phyloP scores from a whole-genome alignment of 2,888 invertebrate genomes.

The Colostygia pectinataria region DNA sequence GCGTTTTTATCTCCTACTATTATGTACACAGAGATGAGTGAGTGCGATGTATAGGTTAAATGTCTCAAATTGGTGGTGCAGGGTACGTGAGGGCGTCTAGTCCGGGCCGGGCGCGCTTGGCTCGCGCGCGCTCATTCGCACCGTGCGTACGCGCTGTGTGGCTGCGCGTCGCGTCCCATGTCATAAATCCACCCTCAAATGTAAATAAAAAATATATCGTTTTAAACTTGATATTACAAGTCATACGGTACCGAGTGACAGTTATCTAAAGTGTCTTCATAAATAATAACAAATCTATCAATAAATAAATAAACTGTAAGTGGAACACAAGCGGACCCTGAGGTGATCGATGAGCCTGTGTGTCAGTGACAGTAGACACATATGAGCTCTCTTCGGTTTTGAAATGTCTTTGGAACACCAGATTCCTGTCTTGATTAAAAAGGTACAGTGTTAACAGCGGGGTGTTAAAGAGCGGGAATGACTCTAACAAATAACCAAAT shows the following conservation, averaged over 20 bases:
- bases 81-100: conserved; percentile 40
- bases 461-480: too few relatives aligned
- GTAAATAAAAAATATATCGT: conserved; percentile 34
- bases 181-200: conserved; percentile 48
- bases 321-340: conserved; percentile 43
- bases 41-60: conserved; percentile 50
- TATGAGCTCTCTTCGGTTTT: conserved; percentile 69
- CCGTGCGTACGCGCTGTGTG: conserved; percentile 62
- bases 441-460: too few relatives aligned
- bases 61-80: conserved; percentile 61
- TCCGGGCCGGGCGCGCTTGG: conserved; percentile 43
- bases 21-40: conserved; percentile 55
- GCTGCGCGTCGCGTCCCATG: conserved; percentile 51
- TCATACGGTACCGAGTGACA: conserved; percentile 56
- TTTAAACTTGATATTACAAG: conserved; percentile 34
- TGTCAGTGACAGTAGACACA: conserved; percentile 42
- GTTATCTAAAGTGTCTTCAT: conserved; percentile 60
- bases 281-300: conserved; percentile 49
- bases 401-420: conserved; percentile 75
- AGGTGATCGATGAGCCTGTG: conserved; percentile 57
- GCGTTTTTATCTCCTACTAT: conserved; percentile 51
- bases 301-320: conserved; percentile 56
- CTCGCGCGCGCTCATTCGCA: conserved; percentile 58
- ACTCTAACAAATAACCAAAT: too few relatives aligned
- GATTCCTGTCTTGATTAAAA: conserved; percentile 70